Base-by-base conservation (phyloP, 2,888 invertebrate genomes). In the Drosophila rubida region DNA sequence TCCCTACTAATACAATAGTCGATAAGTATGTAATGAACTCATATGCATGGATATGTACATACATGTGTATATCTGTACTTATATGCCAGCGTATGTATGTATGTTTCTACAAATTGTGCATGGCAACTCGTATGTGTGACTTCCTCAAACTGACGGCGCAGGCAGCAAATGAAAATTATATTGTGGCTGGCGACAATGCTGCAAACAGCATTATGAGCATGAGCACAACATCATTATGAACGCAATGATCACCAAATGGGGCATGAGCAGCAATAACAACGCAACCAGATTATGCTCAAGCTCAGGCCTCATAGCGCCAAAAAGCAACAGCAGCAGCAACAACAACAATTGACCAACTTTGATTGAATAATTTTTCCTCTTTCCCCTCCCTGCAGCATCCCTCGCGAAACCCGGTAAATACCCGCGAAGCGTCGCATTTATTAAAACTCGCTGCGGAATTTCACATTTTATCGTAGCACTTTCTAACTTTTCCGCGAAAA, bases 281-380 rank as follows among this genome's bases (percentile, higher is more conserved):
- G 49, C 68, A 73, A 51, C 67, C 37, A 45, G 76, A 70, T 75
- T 65, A 75, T 70, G 66, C 48, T 50, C 57, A 19, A n/a, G 42
- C 32, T 39, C 57, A 16, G 16, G 42, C 32, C 9, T 41, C 53
- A 45, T 71, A 71, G 32, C 68, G 25, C 50, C 49, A 58, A 44
- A 35, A 54, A 9, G 23, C 32, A 44, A 8, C 35, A 44, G 25
- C 48, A 44, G 25, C 14, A 53, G 14, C 46, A 48, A 16, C 41
- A 39, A 37, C 53, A 68, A 61, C 61, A 64, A 71, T 83, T 86
- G 69, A 71, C 48, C 71, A 85, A 83, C 88, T 80, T 69, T 88
- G 86, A 86, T 88, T 83, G 86, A 77, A 88, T 88, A 82, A 82
- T 75, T 87, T 57, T 49, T 32, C 42, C 53, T 25, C 42, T 53